phyloP scores from a whole-genome alignment of 2,888 invertebrate species.

The Chironomus tentans region DNA sequence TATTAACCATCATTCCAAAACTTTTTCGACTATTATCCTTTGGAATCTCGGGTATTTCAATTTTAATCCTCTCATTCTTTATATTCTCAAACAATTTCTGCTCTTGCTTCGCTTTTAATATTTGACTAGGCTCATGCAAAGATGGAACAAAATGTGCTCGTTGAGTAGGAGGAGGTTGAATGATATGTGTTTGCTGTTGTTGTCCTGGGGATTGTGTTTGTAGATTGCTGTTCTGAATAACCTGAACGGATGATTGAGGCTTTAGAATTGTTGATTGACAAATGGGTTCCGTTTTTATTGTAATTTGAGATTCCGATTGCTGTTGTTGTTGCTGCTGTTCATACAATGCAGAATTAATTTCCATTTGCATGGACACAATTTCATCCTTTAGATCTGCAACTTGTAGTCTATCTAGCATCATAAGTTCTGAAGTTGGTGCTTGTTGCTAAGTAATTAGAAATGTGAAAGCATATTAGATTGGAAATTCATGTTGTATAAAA shows the following conservation, averaged over 20 bases:
- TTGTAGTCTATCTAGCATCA: conserved; percentile 67
- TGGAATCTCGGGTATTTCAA: conserved; percentile 4
- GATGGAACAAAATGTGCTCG: background rate
- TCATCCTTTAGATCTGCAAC: conserved; percentile 61
- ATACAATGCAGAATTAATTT: conserved; percentile 32
- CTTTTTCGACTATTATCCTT: background rate
- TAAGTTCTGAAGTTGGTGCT: conserved; percentile 63
- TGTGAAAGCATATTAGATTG: conserved; percentile 28
- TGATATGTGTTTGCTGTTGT: background rate
- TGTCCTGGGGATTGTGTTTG: background rate
- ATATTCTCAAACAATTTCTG: conserved; percentile 17
- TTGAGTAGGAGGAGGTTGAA: background rate
- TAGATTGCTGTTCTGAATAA: background rate
- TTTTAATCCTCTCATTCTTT: conserved; percentile 11
- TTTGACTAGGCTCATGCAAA: conserved; percentile 26
- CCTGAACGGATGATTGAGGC: background rate
- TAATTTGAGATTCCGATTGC: background rate
- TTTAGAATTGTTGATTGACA: background rate
- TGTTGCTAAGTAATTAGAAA: conserved; percentile 47
- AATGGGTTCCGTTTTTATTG: background rate
- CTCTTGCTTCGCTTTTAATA: conserved; percentile 24
- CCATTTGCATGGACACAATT: conserved; percentile 51
- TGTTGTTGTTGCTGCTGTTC: conserved; percentile 5
- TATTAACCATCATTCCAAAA: background rate
- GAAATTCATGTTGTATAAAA: background rate